Evolutionary conservation across 2,888 invertebrate genomes (phyloP).

Genomic region (Agrilus biguttatus): DNA sequence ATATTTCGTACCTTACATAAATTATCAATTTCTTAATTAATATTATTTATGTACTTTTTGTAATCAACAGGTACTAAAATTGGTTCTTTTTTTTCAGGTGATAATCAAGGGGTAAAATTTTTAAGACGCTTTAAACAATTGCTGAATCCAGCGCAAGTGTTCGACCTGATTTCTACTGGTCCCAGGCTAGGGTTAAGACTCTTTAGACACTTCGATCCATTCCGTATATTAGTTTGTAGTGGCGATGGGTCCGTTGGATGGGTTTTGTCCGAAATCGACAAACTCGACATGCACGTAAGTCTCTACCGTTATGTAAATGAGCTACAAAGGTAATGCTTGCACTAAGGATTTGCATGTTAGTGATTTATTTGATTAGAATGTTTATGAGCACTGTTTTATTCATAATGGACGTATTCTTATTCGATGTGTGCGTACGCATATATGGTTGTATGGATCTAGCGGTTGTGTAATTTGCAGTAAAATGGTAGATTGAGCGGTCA

Average conservation of each 20-base stretch:
- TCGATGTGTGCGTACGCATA: too few species aligned
- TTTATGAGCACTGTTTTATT: too few species aligned
- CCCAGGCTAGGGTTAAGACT: slow-evolving; percentile 73
- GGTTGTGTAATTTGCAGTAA: too few species aligned
- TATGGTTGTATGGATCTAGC: too few species aligned
- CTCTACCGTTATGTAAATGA: slow-evolving; percentile 4
- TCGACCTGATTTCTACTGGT: slow-evolving; percentile 83
- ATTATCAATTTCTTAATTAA: too few species aligned
- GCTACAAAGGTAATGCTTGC: background rate
- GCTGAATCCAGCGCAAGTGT: slow-evolving; percentile 93
- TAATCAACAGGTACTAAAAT: too few species aligned
- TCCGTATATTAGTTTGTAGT: slow-evolving; percentile 91
- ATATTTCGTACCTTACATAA: too few species aligned
- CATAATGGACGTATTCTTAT: too few species aligned
- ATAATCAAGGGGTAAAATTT: slow-evolving; percentile 95
- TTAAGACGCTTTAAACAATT: slow-evolving; percentile 87
- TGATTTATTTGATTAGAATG: background rate
- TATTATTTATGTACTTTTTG: too few species aligned
- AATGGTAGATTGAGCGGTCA: too few species aligned
- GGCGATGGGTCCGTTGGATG: slow-evolving; percentile 97
- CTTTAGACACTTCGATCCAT: slow-evolving; percentile 90
- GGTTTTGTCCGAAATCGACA: slow-evolving; percentile 93
- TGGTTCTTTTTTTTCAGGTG: slow-evolving; percentile 41
- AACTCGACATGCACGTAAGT: slow-evolving; percentile 87
- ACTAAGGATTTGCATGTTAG: background rate